These are phyloP conservation scores for Thryonomys swinderianus DNA, from an alignment of 2,113 vertebrate genomes.

Conservation along the genomic window DNA sequence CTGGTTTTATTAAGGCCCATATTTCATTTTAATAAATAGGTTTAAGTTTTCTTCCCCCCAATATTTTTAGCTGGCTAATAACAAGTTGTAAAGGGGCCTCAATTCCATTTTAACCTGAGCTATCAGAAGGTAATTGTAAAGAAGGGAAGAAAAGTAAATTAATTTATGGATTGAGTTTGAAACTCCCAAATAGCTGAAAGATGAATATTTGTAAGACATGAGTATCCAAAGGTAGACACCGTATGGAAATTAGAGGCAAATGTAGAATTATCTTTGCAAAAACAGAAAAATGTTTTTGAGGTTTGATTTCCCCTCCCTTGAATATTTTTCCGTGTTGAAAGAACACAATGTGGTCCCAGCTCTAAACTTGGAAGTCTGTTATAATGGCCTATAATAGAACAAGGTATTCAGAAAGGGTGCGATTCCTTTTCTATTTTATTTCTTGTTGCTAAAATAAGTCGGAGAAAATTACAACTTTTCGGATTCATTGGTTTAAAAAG, in stretches of 20 bases:
- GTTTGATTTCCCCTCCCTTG: neutral
- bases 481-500: constrained; percentile 57
- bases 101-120: neutral
- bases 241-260: neutral
- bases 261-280: neutral
- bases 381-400: neutral
- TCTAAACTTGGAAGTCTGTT: neutral
- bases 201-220: neutral
- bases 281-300: constrained; percentile 9
- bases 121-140: neutral
- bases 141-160: neutral
- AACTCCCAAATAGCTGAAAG: neutral
- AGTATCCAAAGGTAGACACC: neutral
- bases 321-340: neutral
- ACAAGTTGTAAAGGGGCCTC: neutral
- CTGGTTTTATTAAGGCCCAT: neutral
- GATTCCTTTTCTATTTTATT: neutral
- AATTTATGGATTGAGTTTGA: neutral
- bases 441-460: constrained; percentile 35
- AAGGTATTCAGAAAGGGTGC: neutral
- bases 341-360: neutral
- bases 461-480: constrained; percentile 39
- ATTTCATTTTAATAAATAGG: neutral
- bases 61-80: neutral
- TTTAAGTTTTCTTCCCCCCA: neutral